A percentile compares a stretch with the other conserved stretches of the same genome.
These are phyloP conservation scores for Lepilemur septentrionalis DNA, from an alignment of 2,797 vertebrate species.

Conservation along the genomic window DNA sequence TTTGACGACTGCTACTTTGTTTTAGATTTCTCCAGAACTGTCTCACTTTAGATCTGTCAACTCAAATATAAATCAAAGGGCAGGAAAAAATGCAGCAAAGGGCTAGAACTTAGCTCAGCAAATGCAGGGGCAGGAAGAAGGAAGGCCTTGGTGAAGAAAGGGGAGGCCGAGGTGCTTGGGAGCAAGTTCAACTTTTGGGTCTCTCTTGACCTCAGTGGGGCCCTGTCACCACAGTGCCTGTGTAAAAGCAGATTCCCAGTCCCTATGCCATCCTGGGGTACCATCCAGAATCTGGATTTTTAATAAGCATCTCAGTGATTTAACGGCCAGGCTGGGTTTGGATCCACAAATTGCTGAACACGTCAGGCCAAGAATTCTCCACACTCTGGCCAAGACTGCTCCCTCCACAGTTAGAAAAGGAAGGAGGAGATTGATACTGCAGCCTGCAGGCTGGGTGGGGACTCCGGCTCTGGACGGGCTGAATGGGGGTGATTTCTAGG, in stretches of 20 bases:
- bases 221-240: background rate
- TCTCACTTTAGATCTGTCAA: background rate
- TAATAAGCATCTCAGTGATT: background rate
- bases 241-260: background rate
- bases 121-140: background rate
- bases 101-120: no score
- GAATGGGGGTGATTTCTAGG: background rate
- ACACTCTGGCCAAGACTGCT: rapidly evolving
- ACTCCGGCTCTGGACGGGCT: background rate
- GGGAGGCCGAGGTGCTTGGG: background rate
- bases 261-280: background rate
- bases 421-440: background rate
- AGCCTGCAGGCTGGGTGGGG: rapidly evolving
- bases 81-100: background rate
- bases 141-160: background rate
- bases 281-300: background rate
- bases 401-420: background rate
- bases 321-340: background rate
- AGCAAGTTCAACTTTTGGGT: background rate
- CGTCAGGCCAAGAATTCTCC: background rate
- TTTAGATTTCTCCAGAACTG: background rate
- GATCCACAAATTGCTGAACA: background rate
- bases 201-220: background rate
- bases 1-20: background rate
- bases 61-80: background rate